Base-by-base conservation (phyloP, 2,797 vertebrate genomes). In the Hemibagrus guttatus region DNA sequence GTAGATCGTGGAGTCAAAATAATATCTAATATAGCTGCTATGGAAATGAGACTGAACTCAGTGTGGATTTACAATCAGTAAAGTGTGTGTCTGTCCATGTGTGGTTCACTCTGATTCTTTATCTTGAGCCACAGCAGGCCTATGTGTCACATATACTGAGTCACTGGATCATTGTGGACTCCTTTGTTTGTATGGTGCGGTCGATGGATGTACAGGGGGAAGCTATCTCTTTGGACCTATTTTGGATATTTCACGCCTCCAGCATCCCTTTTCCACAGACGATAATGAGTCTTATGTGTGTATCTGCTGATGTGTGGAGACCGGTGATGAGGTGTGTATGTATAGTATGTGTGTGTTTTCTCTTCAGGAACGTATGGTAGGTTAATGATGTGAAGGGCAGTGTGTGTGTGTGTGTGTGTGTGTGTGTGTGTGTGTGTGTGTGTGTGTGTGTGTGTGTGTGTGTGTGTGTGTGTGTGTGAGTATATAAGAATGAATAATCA, bases 171-270 rank as follows among this genome's bases (percentile, higher is more conserved):
- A 66, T 85, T 85, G 63, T 71, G 83, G 46, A 61, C 49, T 49
- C 91, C 91, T 91, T 92, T 92, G 93, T 86, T 66, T 74, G 79
- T 88, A 35, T 90, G 89, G 88, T 80, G 91, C 91, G 89, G 92
- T 94, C 92, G 94, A 94, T 92, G 94, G 92, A 92, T 92, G 91
- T 92, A 92, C 90, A 90, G 90, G 91, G 86, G 89, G 90, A 93
- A 91, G 91, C 87, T 91, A 92, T 94, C 92, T 92, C 90, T 90
- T 90, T 63, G 90, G 91, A 92, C 91, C 91, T 91, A 91, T 93
- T 93, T 91, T 92, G 91, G 90, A 83, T 85, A 92, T 91, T 93
- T 93, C 92, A 92, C 87, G 54, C 93, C 90, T 91, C 56, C 85
- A 80, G 58, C 86, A 87, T 89, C 90, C 46, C 49, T 91, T 90